A percentile compares a stretch with the other conserved stretches of the same genome.
These are phyloP conservation scores for Rhaphigaster nebulosa DNA, from an alignment of 2,888 invertebrate species.

Conservation along the genomic window DNA sequence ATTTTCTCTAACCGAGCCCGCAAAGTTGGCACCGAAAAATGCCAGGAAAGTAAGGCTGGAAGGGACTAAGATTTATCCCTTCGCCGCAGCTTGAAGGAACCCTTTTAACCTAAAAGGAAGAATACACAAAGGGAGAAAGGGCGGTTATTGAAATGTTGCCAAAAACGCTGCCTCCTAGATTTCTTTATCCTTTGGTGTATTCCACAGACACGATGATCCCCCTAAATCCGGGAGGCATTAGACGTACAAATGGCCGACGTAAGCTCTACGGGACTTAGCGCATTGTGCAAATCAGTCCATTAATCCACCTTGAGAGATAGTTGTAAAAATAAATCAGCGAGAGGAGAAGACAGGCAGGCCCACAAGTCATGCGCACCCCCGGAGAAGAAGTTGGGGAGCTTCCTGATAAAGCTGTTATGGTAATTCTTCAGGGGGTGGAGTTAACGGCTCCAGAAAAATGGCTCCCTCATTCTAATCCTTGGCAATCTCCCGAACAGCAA, in stretches of 20 bases:
- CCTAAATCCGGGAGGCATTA: constrained; percentile 54
- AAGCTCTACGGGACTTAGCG: constrained; percentile 2
- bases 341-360: not conserved
- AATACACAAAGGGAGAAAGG: constrained; percentile 2
- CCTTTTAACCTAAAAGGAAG: constrained; percentile 48
- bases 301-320: constrained; percentile 54
- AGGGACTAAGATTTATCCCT: constrained; percentile 22
- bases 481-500: not conserved
- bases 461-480: constrained; percentile 25
- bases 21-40: constrained; percentile 47
- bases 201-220: constrained; percentile 51
- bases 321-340: constrained; percentile 51
- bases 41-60: not conserved
- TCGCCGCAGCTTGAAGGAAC: not conserved
- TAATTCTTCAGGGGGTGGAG: constrained; percentile 45
- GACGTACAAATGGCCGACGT: constrained; percentile 49
- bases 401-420: constrained; percentile 55
- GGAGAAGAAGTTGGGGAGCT: not conserved
- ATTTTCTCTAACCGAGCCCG: not conserved
- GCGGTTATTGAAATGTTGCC: constrained; percentile 50
- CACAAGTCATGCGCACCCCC: constrained; percentile 39
- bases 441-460: constrained; percentile 42
- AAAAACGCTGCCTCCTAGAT: constrained; percentile 36
- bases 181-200: constrained; percentile 35
- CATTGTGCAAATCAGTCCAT: constrained; percentile 54